Evolutionary conservation across 1,140 invertebrate genomes (phyloP), one percentile per base, ranked within the genome.

Genomic region (Zophobas atratus): DNA sequence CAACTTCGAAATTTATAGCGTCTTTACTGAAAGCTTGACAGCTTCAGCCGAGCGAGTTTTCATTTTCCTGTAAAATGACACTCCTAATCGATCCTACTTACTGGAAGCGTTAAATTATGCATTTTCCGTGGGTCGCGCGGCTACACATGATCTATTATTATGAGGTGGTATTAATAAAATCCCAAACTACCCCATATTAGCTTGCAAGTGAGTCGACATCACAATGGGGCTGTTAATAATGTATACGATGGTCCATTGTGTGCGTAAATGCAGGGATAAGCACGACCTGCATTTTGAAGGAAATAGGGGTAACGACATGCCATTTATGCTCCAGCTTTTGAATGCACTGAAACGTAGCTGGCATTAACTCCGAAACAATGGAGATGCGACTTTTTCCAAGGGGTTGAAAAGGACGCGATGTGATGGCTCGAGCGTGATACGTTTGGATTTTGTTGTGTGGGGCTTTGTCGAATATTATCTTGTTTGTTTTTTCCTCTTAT

Each of bases 191-290:
- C 46, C 20, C 33, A 43, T 72, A 51, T 72, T 51, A 51, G 51
- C 8, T 49, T 8, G 3, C 5, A 60, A 60, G 56, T 35, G 56
- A 35, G 35, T 35, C 55, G 20, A 6, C 6, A 34, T 34, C 35
- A 60, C 56, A 60, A 60, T 60, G 6, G 56, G 56, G 56, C 34
- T 60, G 32, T 55, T 33, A 34, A 39, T 53, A 53, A 53, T 53
- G 20, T 53, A 53, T 57, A 60, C 53, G 35, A 36, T 8, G 56
- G 56, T 36, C 35, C 36, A 60, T 60, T 60, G 56, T 60, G 35
- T 38, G 33, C 36, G 34, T 51, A 72, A 72, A 72, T 72, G 70
- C 71, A 55, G 8, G 51, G 38, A 35, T 73, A 55, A 73, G 55
- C 71, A 53, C 48, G 33, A n/a, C 6, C 33, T 41, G 70, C 38